Evolutionary conservation across 2,888 invertebrate species (phyloP).

Genomic region (Clistopyga incitator): DNA sequence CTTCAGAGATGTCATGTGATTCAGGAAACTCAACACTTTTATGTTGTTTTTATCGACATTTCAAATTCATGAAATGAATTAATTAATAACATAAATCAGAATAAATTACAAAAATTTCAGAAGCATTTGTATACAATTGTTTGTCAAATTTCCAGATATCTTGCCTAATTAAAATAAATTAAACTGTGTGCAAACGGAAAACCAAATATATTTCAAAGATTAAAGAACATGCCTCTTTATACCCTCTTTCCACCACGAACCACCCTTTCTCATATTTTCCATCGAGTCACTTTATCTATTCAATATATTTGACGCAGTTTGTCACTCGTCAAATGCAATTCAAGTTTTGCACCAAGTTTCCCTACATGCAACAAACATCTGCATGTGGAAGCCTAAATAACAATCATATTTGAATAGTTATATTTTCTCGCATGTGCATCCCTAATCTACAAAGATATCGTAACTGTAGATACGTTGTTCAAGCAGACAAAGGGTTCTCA

Average conservation of each 20-base stretch:
- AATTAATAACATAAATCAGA: neutral
- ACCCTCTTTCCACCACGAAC: constrained; percentile 66
- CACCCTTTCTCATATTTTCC: constrained; percentile 63
- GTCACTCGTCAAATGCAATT: constrained; percentile 9
- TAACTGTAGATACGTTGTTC: neutral
- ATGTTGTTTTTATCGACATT: no score
- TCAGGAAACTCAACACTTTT: no score
- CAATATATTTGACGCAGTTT: constrained; percentile 53
- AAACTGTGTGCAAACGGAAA: constrained; percentile 34
- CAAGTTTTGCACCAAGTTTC: constrained; percentile 44
- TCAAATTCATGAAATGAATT: neutral
- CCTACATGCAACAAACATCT: constrained; percentile 59
- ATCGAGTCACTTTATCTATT: constrained; percentile 55
- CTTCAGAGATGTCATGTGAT: no score
- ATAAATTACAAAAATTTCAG: constrained; percentile 32
- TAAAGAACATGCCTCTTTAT: constrained; percentile 64
- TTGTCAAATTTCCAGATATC: neutral
- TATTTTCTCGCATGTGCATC: neutral
- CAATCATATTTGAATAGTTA: constrained; percentile 47
- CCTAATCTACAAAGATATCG: no score
- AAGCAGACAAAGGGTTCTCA: neutral
- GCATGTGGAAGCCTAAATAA: constrained; percentile 59
- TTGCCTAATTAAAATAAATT: constrained; percentile 29
- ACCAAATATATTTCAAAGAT: constrained; percentile 33
- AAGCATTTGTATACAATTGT: neutral